Evolutionary conservation across 1,140 invertebrate species (phyloP), one percentile per base, ranked within the genome.

Genomic region (Euura saliciscinereae): DNA sequence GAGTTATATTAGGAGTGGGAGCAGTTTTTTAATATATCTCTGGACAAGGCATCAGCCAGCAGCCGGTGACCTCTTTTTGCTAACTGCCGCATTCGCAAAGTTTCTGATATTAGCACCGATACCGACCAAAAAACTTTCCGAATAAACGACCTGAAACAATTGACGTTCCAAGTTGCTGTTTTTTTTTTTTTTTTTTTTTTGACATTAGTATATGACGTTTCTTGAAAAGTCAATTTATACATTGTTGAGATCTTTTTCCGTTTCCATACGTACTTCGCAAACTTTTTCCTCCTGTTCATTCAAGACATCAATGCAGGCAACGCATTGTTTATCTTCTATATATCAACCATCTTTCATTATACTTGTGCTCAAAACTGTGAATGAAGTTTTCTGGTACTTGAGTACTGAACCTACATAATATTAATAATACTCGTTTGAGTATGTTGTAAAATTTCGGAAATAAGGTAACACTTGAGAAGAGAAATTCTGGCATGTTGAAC

Each of bases 1-100:
- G 70, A 69, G 74, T 72, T 69, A 70, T 78, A 73, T 78, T 75
- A 74, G 43, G 6, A 46, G 65, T 45, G 73, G 45, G 71, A 59
- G 73, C 72, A 69, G 71, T 76, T 76, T 78, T 76, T 77, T 78
- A 73, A 76, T 73, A 77, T 77, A 76, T 71, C 77, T 75, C 73
- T 69, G 68, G 69, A 46, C 70, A 44, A 28, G 51, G 67, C 66
- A 44, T 70, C 66, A 72, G 72, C 72, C 66, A 74, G 43, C 51
- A 65, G 44, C 66, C 42, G 69, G 73, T 59, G 51, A 69, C 67
- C 66, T 76, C 72, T 76, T 78, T 75, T 75, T 73, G 64, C 67
- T 44, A 64, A 59, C 66, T 46, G 66, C 45, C 28, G 28, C 43
- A 42, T 44, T 66, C 28, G 43, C 51, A 8, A 74, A 71, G 70